Evolutionary conservation across 1,140 invertebrate genomes (phyloP), one percentile per base, ranked within the genome.

Genomic region (Sycophaga agraensis): DNA sequence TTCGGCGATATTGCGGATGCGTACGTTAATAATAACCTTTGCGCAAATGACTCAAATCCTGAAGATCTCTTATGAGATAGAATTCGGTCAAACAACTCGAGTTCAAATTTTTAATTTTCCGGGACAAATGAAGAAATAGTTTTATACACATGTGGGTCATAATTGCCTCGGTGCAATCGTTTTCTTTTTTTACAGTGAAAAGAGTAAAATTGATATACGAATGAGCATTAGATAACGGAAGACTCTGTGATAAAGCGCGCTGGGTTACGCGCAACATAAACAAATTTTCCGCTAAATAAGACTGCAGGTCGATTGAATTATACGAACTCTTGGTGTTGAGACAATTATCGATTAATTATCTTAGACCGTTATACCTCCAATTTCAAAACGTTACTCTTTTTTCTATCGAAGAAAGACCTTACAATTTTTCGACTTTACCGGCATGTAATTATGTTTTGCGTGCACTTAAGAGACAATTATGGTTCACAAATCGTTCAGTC

Each of bases 241-340:
- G 46, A 37, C 46, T 56, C 63, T 65, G 63, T 65, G 63, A 65
- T 65, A 65, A 48, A 60, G 42, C 59, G 59, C 59, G 59, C 59
- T 61, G 59, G 59, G 46, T 61, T 48, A 54, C 59, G 59, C 59
- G 59, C 34, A 4, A 42, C 35, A 37, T 48, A 43, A 58, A 26
- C 22, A 59, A 51, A 51, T n/a, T 59, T 53, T 59, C 49, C 46
- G 39, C 2, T 24, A 50, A n/a, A 16, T 50, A 35, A 28, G 48
- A n/a, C n/a, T 35, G 17, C 34, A 35, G 24, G 21, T 31, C n/a
- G 24, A 19, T 17, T 12, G 17, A 6, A 19, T 56, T 17, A 24
- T 24, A 22, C 43, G 45, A 56, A 45, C 34, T 60, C 35, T 35
- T 4, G 28, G 17, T 19, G n/a, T 19, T 9, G 17, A 14, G 19